Conservation (phyloP, 2,113 vertebrate species). For the Danionella cerebrum region DNA sequence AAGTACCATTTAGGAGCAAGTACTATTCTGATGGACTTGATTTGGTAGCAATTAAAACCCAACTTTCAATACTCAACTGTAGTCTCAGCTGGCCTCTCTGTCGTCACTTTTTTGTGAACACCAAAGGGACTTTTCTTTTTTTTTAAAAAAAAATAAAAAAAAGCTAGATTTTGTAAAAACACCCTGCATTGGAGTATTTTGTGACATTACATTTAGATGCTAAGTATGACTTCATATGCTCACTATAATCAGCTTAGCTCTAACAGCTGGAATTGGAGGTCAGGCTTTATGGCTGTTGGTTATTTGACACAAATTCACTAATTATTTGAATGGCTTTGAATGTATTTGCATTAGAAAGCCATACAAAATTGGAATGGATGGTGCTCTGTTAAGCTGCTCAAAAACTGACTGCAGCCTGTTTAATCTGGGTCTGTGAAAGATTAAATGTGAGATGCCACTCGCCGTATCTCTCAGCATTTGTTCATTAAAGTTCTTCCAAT, state of each 20-base stretch:
- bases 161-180: no score
- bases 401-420: background rate
- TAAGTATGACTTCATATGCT: no score
- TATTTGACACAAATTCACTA: slow-evolving; percentile 1
- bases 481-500: background rate
- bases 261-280: background rate
- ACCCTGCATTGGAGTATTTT: background rate
- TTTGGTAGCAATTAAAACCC: no score
- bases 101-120: no score
- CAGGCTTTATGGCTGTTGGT: background rate
- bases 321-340: slow-evolving; percentile 17
- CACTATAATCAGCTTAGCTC: background rate
- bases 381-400: background rate
- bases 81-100: no score
- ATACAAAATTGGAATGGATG: background rate
- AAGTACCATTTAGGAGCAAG: no score
- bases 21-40: no score
- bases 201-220: no score
- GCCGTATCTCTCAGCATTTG: background rate
- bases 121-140: no score
- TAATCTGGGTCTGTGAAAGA: background rate
- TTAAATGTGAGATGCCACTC: slow-evolving; percentile 9
- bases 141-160: no score
- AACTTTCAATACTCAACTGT: no score
- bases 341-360: slow-evolving; percentile 3